These are phyloP conservation scores for Heterotilapia buettikoferi DNA, from an alignment of 2,113 vertebrate species.

Conservation along the genomic window DNA sequence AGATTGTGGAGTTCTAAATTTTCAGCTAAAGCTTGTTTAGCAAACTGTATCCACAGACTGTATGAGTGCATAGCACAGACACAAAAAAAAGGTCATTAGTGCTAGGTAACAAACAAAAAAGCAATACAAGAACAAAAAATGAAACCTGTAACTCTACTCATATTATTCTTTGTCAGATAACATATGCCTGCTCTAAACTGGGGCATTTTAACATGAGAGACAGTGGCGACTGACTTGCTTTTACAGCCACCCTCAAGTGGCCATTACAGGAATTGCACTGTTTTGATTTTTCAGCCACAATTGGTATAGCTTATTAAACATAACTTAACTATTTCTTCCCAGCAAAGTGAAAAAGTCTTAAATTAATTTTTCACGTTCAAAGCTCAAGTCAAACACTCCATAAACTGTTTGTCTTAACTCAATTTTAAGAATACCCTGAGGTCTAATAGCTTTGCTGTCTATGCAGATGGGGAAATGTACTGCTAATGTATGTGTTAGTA, in stretches of 20 bases:
- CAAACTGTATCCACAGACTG: background rate
- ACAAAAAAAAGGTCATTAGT: background rate
- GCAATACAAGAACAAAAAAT: background rate
- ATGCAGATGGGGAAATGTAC: background rate
- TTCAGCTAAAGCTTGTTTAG: background rate
- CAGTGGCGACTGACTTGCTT: background rate
- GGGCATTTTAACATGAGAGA: background rate
- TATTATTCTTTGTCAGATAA: background rate
- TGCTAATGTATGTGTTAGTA: slow-evolving; percentile 27
- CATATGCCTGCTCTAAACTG: background rate
- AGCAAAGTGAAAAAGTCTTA: background rate
- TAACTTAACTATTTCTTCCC: background rate
- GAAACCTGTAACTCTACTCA: background rate
- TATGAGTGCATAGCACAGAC: background rate
- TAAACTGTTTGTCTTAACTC: slow-evolving; percentile 12
- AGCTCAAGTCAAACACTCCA: background rate
- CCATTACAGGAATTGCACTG: background rate
- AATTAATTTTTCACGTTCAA: background rate
- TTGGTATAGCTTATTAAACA: background rate
- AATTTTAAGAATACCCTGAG: background rate
- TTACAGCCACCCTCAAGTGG: background rate
- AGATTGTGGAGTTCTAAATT: background rate
- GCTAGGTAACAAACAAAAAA: background rate
- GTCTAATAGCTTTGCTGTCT: background rate
- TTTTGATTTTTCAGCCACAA: background rate